Evolutionary conservation across 2,888 invertebrate species (phyloP).

Genomic region (Drosophila anceps): DNA sequence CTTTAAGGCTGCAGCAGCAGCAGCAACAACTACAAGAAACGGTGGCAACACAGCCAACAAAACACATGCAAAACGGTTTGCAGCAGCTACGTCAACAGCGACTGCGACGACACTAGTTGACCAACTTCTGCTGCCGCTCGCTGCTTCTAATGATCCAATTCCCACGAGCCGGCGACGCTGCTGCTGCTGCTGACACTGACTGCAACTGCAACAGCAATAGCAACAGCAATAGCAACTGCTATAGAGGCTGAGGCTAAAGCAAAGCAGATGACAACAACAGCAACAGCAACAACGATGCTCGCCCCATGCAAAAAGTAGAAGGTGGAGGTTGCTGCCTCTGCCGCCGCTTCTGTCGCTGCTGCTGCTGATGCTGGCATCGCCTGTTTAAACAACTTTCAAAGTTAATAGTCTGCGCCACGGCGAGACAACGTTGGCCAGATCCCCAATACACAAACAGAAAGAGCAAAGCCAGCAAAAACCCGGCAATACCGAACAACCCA

Average conservation of each 20-base stretch:
- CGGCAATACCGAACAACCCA: constrained; percentile 53
- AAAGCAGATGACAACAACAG: constrained; percentile 51
- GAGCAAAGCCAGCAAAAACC: constrained; percentile 16
- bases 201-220: constrained; percentile 30
- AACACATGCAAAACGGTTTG: constrained; percentile 77
- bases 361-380: constrained; percentile 63
- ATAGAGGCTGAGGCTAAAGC: constrained; percentile 28
- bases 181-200: constrained; percentile 73
- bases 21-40: constrained; percentile 66
- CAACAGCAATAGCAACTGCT: constrained; percentile 24
- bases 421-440: constrained; percentile 72
- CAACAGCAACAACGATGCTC: constrained; percentile 70
- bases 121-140: constrained; percentile 73
- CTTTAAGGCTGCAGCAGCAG: constrained; percentile 66
- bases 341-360: constrained; percentile 14
- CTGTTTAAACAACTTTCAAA: constrained; percentile 83
- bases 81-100: constrained; percentile 36
- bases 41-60: constrained; percentile 73
- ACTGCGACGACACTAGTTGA: constrained; percentile 62
- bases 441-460: constrained; percentile 39
- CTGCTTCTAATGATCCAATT: constrained; percentile 85
- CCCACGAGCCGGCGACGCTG: constrained; percentile 83
- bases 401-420: constrained; percentile 82
- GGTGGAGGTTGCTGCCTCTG: constrained; percentile 70
- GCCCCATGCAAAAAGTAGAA: constrained; percentile 80